Base-by-base conservation (phyloP, 1,140 invertebrate species). In the Thereuonema tuberculata region DNA sequence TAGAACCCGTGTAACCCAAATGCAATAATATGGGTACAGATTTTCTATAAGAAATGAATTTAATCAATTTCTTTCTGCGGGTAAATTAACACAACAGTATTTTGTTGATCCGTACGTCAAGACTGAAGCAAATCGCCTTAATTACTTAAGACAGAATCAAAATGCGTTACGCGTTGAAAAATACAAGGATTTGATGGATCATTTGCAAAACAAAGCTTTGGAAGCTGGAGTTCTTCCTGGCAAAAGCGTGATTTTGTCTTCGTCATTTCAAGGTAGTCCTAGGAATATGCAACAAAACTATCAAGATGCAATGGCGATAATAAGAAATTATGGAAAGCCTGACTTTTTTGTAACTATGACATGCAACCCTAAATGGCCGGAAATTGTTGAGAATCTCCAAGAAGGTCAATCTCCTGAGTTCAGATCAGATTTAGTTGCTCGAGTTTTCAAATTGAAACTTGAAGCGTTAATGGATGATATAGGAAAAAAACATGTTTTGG, bases 61-160 rank as follows among this genome's bases (percentile, higher is more conserved):
- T 49, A 67, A 65, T 48, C 62, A 64, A 14, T 20, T 67, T 17
- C 25, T 56, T 14, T 15, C 29, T 53, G 60, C 61, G n/a, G 58
- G 61, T 12, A 64, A 56, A 37, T 29, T 67, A 3, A 58, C 37
- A 29, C 66, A 73, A 66, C 73, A 77, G 61, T 75, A 68, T 68
- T 57, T 73, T 17, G 73, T 77, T 1, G 73, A 79, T 66, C 74
- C 76, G 67, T 77, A 74, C 66, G 71, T 69, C 2, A 78, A 78
- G 71, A 71, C 78, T 52, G 75, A 77, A 70, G 72, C 61, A 43
- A 71, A 75, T 66, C 63, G 74, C 52, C 63, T 75, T 12, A 59
- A 63, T 29, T 77, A 64, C 61, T 71, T 76, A 24, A 46, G 67
- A 59, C 64, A 67, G 5, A 74, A 78, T 67, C 75, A 80, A 67